A percentile compares a stretch with the other conserved stretches of the same genome.
phyloP scores from a whole-genome alignment of 1,140 invertebrate species.

The Probaryconus sp. region DNA sequence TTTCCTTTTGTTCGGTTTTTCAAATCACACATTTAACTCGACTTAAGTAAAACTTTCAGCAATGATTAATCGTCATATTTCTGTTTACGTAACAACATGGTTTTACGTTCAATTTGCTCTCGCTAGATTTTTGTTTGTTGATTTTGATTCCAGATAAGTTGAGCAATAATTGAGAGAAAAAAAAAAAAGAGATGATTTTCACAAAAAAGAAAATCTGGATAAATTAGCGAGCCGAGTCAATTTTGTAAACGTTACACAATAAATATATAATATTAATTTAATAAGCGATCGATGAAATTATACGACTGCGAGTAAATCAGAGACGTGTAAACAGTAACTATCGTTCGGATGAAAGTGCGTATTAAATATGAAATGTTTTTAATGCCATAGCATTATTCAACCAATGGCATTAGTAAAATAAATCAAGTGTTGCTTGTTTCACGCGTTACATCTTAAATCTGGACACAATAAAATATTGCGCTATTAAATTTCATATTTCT shows the following conservation, averaged over 20 bases:
- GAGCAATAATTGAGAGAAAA: too few relatives aligned
- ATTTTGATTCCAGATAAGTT: too few relatives aligned
- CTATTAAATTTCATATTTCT: too few relatives aligned
- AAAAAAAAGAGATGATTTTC: too few relatives aligned
- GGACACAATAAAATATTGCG: too few relatives aligned
- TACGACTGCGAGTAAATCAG: conserved; percentile 14
- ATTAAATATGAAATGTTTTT: conserved; percentile 34
- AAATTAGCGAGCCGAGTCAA: too few relatives aligned
- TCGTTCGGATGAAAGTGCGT: conserved; percentile 33
- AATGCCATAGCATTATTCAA: conserved; percentile 4
- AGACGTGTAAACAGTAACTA: conserved; percentile 29
- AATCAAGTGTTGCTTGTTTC: not conserved
- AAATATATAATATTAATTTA: conserved; percentile 40
- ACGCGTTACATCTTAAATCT: too few relatives aligned
- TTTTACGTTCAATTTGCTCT: conserved; percentile 2
- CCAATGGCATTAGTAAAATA: conserved; percentile 4
- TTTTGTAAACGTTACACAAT: conserved; percentile 28
- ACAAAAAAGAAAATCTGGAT: too few relatives aligned
- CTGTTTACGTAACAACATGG: conserved; percentile 40
- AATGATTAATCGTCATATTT: conserved; percentile 35
- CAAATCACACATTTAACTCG: conserved; percentile 33
- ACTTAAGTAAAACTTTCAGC: conserved; percentile 27
- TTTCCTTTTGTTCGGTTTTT: conserved; percentile 55
- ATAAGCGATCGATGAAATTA: conserved; percentile 38
- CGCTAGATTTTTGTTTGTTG: too few relatives aligned